phyloP scores from a whole-genome alignment of 2,113 vertebrate species.

The Morone saxatilis region DNA sequence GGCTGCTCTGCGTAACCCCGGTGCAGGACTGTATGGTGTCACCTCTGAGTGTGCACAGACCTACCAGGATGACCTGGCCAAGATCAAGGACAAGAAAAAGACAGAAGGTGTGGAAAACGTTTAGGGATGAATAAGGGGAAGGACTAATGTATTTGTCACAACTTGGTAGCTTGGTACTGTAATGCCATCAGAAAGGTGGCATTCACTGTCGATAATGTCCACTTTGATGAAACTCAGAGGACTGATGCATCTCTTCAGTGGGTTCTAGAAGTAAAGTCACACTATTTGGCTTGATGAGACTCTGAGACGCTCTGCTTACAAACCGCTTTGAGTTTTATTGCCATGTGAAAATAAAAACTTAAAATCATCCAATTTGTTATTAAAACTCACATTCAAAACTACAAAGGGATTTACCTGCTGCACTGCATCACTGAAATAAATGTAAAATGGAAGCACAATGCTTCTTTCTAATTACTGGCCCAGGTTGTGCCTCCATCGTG shows the following conservation, averaged over 20 bases:
- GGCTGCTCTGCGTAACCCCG: conserved; percentile 86
- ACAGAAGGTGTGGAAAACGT: conserved; percentile 83
- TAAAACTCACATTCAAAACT: background rate
- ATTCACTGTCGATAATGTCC: background rate
- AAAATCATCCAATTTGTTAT: background rate
- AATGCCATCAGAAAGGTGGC: background rate
- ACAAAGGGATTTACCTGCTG: background rate
- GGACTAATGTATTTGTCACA: background rate
- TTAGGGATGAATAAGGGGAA: background rate
- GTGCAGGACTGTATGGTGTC: conserved; percentile 93
- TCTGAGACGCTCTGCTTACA: background rate
- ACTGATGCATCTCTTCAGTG: background rate
- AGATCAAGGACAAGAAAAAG: conserved; percentile 85
- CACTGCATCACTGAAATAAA: background rate
- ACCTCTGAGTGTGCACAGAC: conserved; percentile 92
- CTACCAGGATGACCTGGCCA: conserved; percentile 90
- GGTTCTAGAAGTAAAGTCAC: background rate
- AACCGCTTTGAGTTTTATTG: too few relatives aligned
- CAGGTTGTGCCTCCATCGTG: background rate
- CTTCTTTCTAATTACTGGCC: background rate
- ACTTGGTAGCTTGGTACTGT: too few relatives aligned
- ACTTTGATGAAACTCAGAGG: too few relatives aligned
- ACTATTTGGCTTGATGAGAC: background rate
- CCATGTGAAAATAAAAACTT: background rate
- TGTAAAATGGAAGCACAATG: background rate